A percentile compares a stretch with the other conserved stretches of the same genome.
These are phyloP conservation scores for Embidobia sp. DNA, from an alignment of 2,888 invertebrate genomes.

Conservation along the genomic window DNA sequence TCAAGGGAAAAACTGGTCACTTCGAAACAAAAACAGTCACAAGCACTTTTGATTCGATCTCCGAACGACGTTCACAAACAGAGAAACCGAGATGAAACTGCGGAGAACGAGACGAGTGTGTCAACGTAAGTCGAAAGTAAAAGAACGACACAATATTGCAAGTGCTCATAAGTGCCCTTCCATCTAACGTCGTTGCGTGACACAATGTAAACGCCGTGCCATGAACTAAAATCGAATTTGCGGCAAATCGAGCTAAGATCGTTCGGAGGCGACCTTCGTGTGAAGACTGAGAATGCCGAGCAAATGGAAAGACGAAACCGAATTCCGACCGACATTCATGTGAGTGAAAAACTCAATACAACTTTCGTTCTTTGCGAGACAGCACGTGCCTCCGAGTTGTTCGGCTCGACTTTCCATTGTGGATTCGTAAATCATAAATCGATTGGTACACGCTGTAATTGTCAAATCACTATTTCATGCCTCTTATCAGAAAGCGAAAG, in stretches of 20 bases:
- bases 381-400: conserved; percentile 15
- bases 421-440: neutral
- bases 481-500: too few relatives aligned
- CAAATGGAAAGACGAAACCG: conserved; percentile 26
- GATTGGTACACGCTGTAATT: too few relatives aligned
- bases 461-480: too few relatives aligned
- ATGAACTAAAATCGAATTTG: conserved; percentile 31
- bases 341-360: conserved; percentile 26
- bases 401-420: conserved; percentile 16
- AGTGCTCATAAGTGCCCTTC: conserved; percentile 41
- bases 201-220: conserved; percentile 37
- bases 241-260: conserved; percentile 39
- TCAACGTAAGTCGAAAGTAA: conserved; percentile 42
- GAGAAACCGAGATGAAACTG: conserved; percentile 5
- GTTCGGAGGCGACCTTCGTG: conserved; percentile 17
- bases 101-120: conserved; percentile 21
- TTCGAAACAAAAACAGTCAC: too few relatives aligned
- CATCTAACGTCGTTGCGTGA: conserved; percentile 26
- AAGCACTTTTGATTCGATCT: conserved; percentile 13
- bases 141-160: conserved; percentile 31
- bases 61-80: conserved; percentile 6
- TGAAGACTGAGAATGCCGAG: conserved; percentile 21
- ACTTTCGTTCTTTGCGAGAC: conserved; percentile 16
- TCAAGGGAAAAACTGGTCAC: too few relatives aligned
- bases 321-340: conserved; percentile 31